Evolutionary conservation across 2,797 vertebrate genomes (phyloP).

Genomic region (Dicrostonyx torquatus): DNA sequence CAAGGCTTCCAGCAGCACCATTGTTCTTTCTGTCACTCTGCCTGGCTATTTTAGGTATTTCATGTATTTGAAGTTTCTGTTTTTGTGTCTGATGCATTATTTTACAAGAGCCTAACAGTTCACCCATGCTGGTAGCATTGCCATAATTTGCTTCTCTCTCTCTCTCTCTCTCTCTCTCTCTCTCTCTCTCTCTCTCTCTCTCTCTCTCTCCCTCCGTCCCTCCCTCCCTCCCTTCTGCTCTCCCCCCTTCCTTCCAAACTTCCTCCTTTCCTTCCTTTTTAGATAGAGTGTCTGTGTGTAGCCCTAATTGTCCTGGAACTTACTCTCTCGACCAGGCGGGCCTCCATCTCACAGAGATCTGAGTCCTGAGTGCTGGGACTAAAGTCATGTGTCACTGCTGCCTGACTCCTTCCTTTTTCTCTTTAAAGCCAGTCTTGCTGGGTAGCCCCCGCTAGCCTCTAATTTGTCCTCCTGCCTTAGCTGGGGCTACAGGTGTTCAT

Average conservation of each 20-base stretch:
- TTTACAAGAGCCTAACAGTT: not conserved
- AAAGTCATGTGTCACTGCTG: not conserved
- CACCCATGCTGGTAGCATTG: not conserved
- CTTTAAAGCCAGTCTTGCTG: not conserved
- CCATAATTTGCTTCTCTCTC: not conserved
- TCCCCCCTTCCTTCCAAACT: too few relatives aligned
- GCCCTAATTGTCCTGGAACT: not conserved
- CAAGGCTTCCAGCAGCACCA: accelerated
- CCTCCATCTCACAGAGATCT: not conserved
- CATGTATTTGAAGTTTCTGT: not conserved
- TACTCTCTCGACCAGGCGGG: not conserved
- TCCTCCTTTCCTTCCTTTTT: not conserved
- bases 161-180: too few relatives aligned
- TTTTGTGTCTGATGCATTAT: not conserved
- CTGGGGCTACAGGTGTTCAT: not conserved
- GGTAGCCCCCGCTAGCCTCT: not conserved
- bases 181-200: too few relatives aligned
- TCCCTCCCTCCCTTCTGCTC: too few relatives aligned
- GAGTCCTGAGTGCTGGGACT: not conserved
- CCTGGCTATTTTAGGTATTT: not conserved
- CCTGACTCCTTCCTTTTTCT: not conserved
- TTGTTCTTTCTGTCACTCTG: not conserved
- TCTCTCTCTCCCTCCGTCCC: too few relatives aligned
- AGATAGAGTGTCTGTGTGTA: not conserved
- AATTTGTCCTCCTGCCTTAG: too few relatives aligned